phyloP scores from a whole-genome alignment of 2,113 vertebrate genomes.

The Rostratula benghalensis region DNA sequence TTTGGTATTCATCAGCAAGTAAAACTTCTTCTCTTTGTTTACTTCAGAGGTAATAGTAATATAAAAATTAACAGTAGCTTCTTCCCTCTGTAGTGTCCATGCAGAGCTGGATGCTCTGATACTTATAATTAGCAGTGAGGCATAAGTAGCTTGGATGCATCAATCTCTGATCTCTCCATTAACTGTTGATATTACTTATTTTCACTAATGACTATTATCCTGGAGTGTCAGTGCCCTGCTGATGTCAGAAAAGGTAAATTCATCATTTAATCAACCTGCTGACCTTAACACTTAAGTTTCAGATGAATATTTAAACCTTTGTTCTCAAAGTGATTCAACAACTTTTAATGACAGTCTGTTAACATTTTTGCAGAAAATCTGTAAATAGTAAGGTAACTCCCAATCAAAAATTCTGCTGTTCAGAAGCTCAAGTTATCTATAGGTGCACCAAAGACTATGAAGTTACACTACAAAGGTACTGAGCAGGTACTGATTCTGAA shows the following conservation, averaged over 20 bases:
- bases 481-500: not conserved
- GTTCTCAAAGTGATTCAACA: not conserved
- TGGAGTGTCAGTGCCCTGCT: not conserved
- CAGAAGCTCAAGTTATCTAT: not conserved
- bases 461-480: not conserved
- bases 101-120: not conserved
- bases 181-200: not conserved
- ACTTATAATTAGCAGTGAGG: not conserved
- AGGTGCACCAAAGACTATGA: not conserved
- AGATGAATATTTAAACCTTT: not conserved
- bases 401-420: not conserved
- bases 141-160: not conserved
- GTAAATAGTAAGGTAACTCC: not conserved
- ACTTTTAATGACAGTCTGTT: not conserved
- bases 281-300: not conserved
- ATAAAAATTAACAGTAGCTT: not conserved
- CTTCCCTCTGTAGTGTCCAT: not conserved
- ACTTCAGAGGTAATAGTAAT: not conserved
- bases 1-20: not conserved
- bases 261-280: not conserved
- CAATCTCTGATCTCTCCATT: not conserved
- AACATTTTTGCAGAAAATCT: not conserved
- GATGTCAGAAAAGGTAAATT: not conserved
- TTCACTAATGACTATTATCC: not conserved
- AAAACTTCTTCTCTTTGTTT: not conserved